Conservation (phyloP, 2,113 vertebrate genomes). For the Pterocles orientalis region DNA sequence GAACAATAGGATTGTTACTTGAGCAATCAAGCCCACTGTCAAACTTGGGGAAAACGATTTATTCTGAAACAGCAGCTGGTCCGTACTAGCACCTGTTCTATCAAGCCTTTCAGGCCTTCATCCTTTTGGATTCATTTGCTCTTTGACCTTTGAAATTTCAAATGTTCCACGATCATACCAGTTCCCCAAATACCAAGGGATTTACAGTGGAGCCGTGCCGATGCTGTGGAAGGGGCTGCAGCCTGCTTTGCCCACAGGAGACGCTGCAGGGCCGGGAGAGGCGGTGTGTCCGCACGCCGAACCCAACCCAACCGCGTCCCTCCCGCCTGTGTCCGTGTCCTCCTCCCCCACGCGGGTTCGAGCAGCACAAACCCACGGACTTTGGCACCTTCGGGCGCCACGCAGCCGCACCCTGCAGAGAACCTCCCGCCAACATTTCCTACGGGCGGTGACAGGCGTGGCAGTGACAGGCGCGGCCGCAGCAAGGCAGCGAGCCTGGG, state of each 20-base stretch:
- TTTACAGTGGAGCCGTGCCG: background rate
- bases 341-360: too few relatives aligned
- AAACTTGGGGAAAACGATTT: background rate
- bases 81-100: rapidly evolving
- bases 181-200: background rate
- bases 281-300: rapidly evolving
- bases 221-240: rapidly evolving
- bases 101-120: rapidly evolving
- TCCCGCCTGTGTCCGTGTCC: rapidly evolving
- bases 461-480: background rate
- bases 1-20: background rate
- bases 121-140: background rate
- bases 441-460: rapidly evolving
- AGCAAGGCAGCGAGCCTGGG: background rate
- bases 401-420: background rate
- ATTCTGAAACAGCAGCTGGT: background rate
- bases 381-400: rapidly evolving
- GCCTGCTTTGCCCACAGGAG: background rate
- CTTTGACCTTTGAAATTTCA: background rate
- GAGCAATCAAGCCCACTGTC: background rate
- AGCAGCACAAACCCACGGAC: background rate
- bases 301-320: too few relatives aligned
- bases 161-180: background rate
- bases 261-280: background rate
- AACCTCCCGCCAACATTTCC: rapidly evolving